Percentiles rank a stretch among this genome's conserved stretches.
phyloP scores from a whole-genome alignment of 2,113 vertebrate species.

The Sceloporus tristichus region DNA sequence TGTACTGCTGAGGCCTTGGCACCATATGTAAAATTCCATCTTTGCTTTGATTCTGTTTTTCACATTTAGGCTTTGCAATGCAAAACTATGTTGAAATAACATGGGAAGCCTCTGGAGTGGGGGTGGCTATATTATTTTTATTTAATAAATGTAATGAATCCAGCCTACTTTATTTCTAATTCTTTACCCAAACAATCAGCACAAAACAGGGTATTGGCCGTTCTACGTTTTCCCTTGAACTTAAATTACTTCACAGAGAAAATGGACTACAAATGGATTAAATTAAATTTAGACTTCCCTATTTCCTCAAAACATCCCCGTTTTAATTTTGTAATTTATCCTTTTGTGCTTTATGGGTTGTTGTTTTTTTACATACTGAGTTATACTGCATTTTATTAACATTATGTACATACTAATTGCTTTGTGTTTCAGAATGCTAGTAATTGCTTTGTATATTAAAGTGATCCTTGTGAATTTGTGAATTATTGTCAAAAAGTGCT shows the following conservation, averaged over 20 bases:
- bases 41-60: constrained; percentile 56
- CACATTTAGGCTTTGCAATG: constrained; percentile 56
- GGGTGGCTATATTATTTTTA: constrained; percentile 58
- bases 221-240: constrained; percentile 69
- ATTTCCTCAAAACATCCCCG: constrained; percentile 74
- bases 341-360: constrained; percentile 78
- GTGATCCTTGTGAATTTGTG: constrained; percentile 87
- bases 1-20: constrained; percentile 43
- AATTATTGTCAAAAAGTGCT: constrained; percentile 84
- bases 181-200: constrained; percentile 74
- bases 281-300: constrained; percentile 70
- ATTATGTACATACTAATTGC: constrained; percentile 86
- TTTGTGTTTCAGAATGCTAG: constrained; percentile 86
- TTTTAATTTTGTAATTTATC: constrained; percentile 71
- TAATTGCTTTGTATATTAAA: constrained; percentile 87
- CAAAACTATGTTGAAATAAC: constrained; percentile 68
- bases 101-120: constrained; percentile 76
- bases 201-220: constrained; percentile 80
- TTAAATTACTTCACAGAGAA: constrained; percentile 73
- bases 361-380: constrained; percentile 73
- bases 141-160: constrained; percentile 60
- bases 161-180: constrained; percentile 65
- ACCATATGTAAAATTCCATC: constrained; percentile 55
- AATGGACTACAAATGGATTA: constrained; percentile 55
- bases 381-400: constrained; percentile 86